Conservation (phyloP, 2,797 vertebrate species). For the Lates japonicus region DNA sequence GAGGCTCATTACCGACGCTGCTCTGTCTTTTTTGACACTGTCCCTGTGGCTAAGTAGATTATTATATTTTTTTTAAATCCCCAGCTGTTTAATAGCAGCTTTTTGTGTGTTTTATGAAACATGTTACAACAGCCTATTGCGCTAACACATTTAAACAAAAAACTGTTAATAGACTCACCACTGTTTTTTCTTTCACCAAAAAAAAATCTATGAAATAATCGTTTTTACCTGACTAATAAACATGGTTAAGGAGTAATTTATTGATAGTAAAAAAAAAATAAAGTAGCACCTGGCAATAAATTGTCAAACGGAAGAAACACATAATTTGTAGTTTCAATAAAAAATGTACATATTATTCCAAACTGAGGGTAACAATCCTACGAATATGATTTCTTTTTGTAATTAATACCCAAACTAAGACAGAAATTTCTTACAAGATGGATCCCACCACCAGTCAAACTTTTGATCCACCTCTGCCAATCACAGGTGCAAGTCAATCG, state of each 20-base stretch:
- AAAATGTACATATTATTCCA: not conserved
- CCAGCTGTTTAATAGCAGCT: not conserved
- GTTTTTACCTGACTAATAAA: not conserved
- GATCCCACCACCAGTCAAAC: not conserved
- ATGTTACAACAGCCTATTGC: not conserved
- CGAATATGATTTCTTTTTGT: not conserved
- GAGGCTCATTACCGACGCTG: not conserved
- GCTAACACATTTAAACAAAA: not conserved
- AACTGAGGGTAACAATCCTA: not conserved
- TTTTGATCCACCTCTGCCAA: not conserved
- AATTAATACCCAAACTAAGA: not conserved
- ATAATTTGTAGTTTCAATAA: not conserved
- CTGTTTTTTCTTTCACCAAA: not conserved
- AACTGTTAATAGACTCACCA: not conserved
- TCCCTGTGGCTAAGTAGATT: not conserved
- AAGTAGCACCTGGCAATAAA: not conserved
- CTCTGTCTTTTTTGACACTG: too few species aligned
- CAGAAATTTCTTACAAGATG: not conserved
- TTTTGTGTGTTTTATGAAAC: not conserved
- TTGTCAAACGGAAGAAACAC: not conserved
- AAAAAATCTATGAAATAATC: not conserved
- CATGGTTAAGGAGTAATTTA: not conserved
- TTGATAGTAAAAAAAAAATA: not conserved
- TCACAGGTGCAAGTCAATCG: not conserved
- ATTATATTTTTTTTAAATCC: not conserved